phyloP scores from a whole-genome alignment of 2,888 invertebrate species.

The Lissonota sp. region DNA sequence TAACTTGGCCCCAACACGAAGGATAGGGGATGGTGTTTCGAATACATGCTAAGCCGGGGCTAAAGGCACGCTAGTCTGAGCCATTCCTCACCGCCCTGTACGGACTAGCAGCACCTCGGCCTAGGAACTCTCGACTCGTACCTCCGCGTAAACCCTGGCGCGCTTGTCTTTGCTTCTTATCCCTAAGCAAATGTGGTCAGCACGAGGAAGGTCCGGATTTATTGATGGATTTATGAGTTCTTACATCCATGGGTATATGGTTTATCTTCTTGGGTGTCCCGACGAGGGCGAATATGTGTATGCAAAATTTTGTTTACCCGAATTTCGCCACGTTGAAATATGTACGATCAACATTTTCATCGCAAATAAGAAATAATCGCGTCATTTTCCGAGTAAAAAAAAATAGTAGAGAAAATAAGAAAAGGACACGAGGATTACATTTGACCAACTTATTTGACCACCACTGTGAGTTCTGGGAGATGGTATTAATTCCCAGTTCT shows the following conservation, averaged over 20 bases:
- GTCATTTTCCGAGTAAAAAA: no score
- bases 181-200: constrained; percentile 81
- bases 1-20: constrained; percentile 84
- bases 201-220: constrained; percentile 78
- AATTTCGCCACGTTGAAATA: no score
- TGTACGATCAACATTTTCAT: no score
- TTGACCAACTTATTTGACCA: constrained; percentile 82
- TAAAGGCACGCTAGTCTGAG: constrained; percentile 83
- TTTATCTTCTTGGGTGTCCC: constrained; percentile 7
- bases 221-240: constrained; percentile 80
- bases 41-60: constrained; percentile 82
- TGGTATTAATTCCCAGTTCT: constrained; percentile 80
- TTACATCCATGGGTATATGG: constrained; percentile 39
- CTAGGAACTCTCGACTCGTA: constrained; percentile 45
- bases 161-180: constrained; percentile 82
- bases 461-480: constrained; percentile 81
- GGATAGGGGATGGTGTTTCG: constrained; percentile 81
- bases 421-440: constrained; percentile 72
- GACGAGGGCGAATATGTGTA: not conserved
- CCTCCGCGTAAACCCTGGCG: constrained; percentile 67
- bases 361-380: no score
- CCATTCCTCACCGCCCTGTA: constrained; percentile 82
- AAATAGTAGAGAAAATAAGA: no score
- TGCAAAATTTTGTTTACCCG: no score
- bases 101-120: constrained; percentile 74